Evolutionary conservation across 2,797 vertebrate species (phyloP), one percentile per base, ranked within the genome.

Genomic region (Natrix natrix): DNA sequence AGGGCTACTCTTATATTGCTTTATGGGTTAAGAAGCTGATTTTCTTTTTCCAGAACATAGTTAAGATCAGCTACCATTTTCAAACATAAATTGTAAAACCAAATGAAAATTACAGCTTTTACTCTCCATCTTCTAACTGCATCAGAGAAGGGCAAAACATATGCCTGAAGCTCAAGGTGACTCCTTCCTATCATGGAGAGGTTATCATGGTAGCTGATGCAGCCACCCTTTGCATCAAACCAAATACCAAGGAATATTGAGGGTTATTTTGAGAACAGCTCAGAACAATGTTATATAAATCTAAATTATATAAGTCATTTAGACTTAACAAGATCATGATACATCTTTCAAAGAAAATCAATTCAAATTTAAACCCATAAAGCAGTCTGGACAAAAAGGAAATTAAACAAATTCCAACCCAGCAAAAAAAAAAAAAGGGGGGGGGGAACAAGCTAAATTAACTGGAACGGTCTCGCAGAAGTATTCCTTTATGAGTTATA

Each of bases 341-440:
- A 54, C 78, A 48, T 43, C 20, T 91, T 90, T 59, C 69, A 32
- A 13, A 83, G 43, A 94, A 93, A 92, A 92, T 83, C 92, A 92
- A 93, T 0, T 11, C 66, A n/a, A 32, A 37, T 88, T 54, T 60
- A 86, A 66, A 89, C 0, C 90, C n/a, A 78, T 32, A 92, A 66
- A 93, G 43, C 60, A 63, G 28, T 87, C 83, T 69, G 20, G n/a
- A n/a, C 8, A 92, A 86, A 22, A 37, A 0, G 87, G 92, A 55
- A 93, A 90, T 24, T 59, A 92, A 69, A 87, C 43, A 48, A 0
- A 3, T 6, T 22, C 12, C 0, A 1, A 4, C 5, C 26, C 13
- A 90, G 57, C 16, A 63, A 63, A 90, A 92, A 91, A 63, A 89
- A 83, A 91, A 87, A 88, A 57, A 43, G 2, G 43, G 43, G 43